Percentiles rank a stretch among this genome's conserved stretches.
phyloP scores from a whole-genome alignment of 2,113 vertebrate genomes.

The Conger conger region DNA sequence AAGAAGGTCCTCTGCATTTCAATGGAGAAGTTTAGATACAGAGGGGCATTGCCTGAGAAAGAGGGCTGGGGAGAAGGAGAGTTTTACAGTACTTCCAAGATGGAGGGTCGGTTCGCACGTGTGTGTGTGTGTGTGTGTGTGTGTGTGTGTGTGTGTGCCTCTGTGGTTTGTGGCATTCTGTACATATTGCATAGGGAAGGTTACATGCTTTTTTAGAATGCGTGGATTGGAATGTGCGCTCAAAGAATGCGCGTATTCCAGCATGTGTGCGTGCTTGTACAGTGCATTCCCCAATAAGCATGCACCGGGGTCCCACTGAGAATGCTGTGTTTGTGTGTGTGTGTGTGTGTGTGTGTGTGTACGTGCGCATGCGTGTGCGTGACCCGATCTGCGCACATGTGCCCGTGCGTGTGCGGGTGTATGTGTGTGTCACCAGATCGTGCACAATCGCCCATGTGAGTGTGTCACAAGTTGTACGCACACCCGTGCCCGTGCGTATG shows the following conservation, averaged over 20 bases:
- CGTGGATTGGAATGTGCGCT: background rate
- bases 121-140: constrained; percentile 14
- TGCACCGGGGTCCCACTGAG: background rate
- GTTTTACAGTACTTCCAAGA: background rate
- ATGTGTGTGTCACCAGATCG: too few species aligned
- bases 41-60: background rate
- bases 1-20: constrained; percentile 23
- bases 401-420: background rate
- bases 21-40: constrained; percentile 8
- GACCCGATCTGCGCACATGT: background rate
- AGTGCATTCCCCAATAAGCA: background rate
- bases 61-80: background rate
- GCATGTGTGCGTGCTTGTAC: constrained; percentile 11
- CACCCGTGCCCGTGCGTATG: background rate
- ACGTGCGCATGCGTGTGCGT: background rate
- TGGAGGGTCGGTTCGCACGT: background rate
- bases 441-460: background rate
- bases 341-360: background rate
- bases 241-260: constrained; percentile 8
- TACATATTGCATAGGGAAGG: background rate
- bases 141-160: background rate
- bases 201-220: background rate
- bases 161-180: constrained; percentile 13
- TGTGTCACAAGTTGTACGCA: background rate
- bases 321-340: constrained; percentile 22